Evolutionary conservation across 2,888 invertebrate species (phyloP), one percentile per base, ranked within the genome.

Genomic region (Macroteleia sp.): DNA sequence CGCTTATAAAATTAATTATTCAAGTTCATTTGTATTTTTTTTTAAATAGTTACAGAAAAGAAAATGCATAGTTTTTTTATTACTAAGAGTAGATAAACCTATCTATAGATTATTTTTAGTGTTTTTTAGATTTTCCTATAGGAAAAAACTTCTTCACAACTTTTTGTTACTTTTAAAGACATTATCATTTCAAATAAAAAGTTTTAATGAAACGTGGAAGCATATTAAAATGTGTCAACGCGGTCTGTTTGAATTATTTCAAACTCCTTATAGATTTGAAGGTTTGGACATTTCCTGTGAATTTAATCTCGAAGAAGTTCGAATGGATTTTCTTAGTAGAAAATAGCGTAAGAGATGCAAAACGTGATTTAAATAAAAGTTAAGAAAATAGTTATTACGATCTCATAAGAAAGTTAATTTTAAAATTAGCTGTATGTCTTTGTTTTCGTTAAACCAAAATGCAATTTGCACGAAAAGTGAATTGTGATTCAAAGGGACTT

Each of bases 141-240:
- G n/a, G n/a, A n/a, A n/a, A n/a, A n/a, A n/a, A n/a, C n/a, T n/a
- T n/a, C n/a, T n/a, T n/a, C n/a, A n/a, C n/a, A n/a, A n/a, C n/a
- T n/a, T n/a, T n/a, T n/a, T n/a, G n/a, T n/a, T n/a, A n/a, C n/a
- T n/a, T n/a, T 25, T 25, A 25, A 25, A 6, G 25, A 25, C 3
- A 19, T 14, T 1, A 0, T n/a, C 6, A 48, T 30, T 48, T 17
- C 9, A 17, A 10, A 48, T 48, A 48, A 10, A 52, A 56, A 56
- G 34, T 56, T 56, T 56, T 41, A 41, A 56, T 56, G 39, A 25
- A 56, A 56, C 17, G 17, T 17, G 16, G 19, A 39, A 17, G 54
- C 28, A 14, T 56, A 56, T 41, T 56, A 25, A 56, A 56, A 56
- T 14, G 25, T 56, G 54, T 56, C 54, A 56, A 56, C 41, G 32